Conservation (phyloP, 2,888 invertebrate species). For the Rapana venosa region DNA sequence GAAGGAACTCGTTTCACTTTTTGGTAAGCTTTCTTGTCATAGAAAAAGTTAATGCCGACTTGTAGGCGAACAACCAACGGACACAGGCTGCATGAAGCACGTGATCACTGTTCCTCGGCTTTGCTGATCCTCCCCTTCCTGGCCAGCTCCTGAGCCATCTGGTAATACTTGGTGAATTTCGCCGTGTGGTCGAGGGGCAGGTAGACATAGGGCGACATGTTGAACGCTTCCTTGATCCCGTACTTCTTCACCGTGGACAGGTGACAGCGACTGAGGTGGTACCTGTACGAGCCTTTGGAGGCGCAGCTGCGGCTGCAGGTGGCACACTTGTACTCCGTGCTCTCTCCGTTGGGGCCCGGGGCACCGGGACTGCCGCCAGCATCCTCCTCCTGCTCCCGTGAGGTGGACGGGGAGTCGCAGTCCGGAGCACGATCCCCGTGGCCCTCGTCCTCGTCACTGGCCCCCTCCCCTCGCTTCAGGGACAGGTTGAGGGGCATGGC, state of each 20-base stretch:
- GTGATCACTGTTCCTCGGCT: neutral
- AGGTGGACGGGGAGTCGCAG: slow-evolving; percentile 7
- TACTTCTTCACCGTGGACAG: slow-evolving; percentile 72
- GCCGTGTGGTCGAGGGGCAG: slow-evolving; percentile 80
- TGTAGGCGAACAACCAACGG: neutral
- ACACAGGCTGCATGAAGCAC: neutral
- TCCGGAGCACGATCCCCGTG: slow-evolving; percentile 10
- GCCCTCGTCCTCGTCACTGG: slow-evolving; percentile 46
- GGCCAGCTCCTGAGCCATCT: slow-evolving; percentile 97
- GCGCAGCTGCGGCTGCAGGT: slow-evolving; percentile 86
- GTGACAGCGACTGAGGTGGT: slow-evolving; percentile 85
- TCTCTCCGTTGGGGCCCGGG: slow-evolving; percentile 64
- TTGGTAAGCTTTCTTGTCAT: neutral
- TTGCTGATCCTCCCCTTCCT: slow-evolving; percentile 83
- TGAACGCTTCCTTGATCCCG: slow-evolving; percentile 74
- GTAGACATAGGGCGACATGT: slow-evolving; percentile 76
- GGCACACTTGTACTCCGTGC: slow-evolving; percentile 69
- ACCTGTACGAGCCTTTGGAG: slow-evolving; percentile 97
- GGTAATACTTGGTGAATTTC: slow-evolving; percentile 98
- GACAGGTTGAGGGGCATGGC: slow-evolving; percentile 66
- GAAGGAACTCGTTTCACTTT: neutral
- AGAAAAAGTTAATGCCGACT: neutral
- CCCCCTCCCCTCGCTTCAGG: slow-evolving; percentile 51
- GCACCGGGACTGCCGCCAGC: slow-evolving; percentile 57
- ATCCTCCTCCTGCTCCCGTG: slow-evolving; percentile 51